These are phyloP conservation scores for Lepidochrysops patricia DNA, from an alignment of 2,888 invertebrate genomes.

Conservation along the genomic window DNA sequence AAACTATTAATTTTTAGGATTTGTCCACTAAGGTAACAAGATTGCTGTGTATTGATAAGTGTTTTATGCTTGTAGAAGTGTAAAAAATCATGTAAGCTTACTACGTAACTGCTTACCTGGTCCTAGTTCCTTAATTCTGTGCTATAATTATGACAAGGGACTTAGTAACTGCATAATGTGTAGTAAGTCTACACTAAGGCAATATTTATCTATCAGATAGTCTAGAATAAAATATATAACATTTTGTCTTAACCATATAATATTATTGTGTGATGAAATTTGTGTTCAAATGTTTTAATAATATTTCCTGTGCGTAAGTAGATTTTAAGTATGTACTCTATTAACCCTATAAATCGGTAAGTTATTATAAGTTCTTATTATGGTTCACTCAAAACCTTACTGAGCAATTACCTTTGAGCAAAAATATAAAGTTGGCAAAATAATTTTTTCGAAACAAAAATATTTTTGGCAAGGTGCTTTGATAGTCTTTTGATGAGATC, in stretches of 20 bases:
- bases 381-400: constrained; percentile 12
- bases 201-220: too few species aligned
- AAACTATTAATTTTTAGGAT: too few species aligned
- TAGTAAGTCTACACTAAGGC: too few species aligned
- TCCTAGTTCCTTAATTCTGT: too few species aligned
- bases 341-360: not conserved
- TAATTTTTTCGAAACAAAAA: constrained; percentile 19
- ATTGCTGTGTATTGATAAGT: too few species aligned
- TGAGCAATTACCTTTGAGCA: constrained; percentile 43
- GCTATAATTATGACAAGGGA: too few species aligned
- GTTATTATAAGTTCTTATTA: constrained; percentile 10
- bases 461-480: constrained; percentile 63
- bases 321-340: not conserved
- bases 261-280: not conserved
- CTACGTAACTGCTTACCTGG: too few species aligned
- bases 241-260: not conserved
- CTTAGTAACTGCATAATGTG: not conserved
- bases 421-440: constrained; percentile 20
- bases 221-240: not conserved
- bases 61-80: too few species aligned
- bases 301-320: too few species aligned
- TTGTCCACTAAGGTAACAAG: too few species aligned
- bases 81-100: too few species aligned
- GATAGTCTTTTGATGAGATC: constrained; percentile 64
- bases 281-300: not conserved